These are phyloP conservation scores for Bettongia penicillata DNA, from an alignment of 2,113 vertebrate genomes.

Conservation along the genomic window DNA sequence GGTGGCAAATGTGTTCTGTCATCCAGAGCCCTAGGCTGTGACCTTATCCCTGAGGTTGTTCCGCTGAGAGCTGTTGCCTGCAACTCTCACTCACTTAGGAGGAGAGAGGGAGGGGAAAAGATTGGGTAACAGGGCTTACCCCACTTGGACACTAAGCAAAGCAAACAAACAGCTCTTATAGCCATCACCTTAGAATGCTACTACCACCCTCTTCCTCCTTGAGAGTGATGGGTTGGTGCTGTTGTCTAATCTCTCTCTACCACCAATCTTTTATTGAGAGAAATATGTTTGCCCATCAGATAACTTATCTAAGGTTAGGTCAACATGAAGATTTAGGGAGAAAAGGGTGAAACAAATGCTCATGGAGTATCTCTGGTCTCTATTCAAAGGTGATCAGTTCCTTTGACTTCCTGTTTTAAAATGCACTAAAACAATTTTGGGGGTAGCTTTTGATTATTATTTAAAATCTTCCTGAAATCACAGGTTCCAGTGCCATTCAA, in stretches of 20 bases:
- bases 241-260: conserved; percentile 48
- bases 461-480: neutral
- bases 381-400: conserved; percentile 33
- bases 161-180: neutral
- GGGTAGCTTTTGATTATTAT: neutral
- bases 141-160: neutral
- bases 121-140: neutral
- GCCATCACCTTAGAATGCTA: neutral
- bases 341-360: neutral
- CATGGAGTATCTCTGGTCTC: conserved; percentile 6
- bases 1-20: neutral
- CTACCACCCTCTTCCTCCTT: neutral
- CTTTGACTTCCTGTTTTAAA: conserved; percentile 45
- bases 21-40: neutral
- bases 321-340: conserved; percentile 17
- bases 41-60: neutral
- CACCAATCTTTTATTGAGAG: conserved; percentile 50
- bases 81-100: neutral
- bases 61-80: neutral
- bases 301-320: neutral
- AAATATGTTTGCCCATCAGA: conserved; percentile 66
- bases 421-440: neutral
- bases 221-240: neutral
- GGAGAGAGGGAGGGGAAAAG: accelerated
- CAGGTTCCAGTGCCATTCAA: neutral